Percentiles rank a stretch among this genome's conserved stretches.
These are phyloP conservation scores for Drosophila tripunctata DNA, from an alignment of 2,888 invertebrate species.

Conservation along the genomic window DNA sequence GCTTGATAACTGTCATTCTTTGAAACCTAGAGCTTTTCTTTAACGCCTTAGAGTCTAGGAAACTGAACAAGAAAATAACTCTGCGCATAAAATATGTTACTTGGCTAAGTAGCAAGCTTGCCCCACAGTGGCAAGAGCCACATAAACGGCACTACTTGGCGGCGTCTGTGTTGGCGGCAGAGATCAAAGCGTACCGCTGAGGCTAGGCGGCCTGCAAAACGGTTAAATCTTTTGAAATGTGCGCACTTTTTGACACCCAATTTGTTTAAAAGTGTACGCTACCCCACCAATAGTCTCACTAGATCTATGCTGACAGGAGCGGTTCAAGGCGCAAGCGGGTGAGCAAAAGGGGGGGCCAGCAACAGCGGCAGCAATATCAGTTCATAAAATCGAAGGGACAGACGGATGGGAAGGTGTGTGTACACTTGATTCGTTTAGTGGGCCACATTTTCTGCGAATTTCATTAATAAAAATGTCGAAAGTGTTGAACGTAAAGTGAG, in stretches of 20 bases:
- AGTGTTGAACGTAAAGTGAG: constrained; percentile 60
- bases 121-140: constrained; percentile 47
- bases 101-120: constrained; percentile 15
- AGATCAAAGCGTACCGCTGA: constrained; percentile 63
- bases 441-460: constrained; percentile 72
- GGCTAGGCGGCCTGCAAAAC: constrained; percentile 63
- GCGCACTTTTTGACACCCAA: constrained; percentile 82
- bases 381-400: constrained; percentile 63
- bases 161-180: constrained; percentile 62
- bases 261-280: constrained; percentile 78
- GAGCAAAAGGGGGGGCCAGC: not conserved
- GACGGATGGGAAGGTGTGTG: constrained; percentile 39
- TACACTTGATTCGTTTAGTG: constrained; percentile 39
- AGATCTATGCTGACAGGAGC: constrained; percentile 2
- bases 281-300: constrained; percentile 27
- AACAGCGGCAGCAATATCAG: constrained; percentile 21
- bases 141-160: constrained; percentile 54
- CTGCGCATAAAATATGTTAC: no score
- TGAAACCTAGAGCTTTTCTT: no score
- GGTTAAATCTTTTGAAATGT: constrained; percentile 81
- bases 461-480: constrained; percentile 79
- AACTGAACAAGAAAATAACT: no score
- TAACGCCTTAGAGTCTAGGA: no score
- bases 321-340: not conserved
- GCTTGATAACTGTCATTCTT: no score